These are phyloP conservation scores for Eleginops maclovinus DNA, from an alignment of 2,113 vertebrate species.

Conservation along the genomic window DNA sequence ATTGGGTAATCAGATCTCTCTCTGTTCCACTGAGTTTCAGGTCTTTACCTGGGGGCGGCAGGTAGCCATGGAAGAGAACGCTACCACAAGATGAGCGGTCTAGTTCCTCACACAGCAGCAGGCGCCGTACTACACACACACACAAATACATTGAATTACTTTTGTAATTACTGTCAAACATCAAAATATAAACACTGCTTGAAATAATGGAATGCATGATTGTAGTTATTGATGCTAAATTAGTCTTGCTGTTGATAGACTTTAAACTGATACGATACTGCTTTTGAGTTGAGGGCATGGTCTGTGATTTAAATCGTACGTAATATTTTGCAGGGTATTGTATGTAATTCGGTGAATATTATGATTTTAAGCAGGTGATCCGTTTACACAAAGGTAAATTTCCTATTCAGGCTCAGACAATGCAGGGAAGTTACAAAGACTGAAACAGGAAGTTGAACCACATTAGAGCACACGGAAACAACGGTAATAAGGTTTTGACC, in stretches of 20 bases:
- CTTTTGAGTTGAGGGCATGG: neutral
- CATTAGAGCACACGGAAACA: constrained; percentile 27
- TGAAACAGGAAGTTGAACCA: constrained; percentile 69
- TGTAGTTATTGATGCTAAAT: too few species aligned
- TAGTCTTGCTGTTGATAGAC: too few species aligned
- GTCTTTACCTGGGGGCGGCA: constrained; percentile 92
- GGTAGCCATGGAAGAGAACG: constrained; percentile 97
- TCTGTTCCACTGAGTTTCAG: neutral
- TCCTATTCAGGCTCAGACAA: constrained; percentile 53
- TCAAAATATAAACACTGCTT: neutral
- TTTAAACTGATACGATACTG: too few species aligned
- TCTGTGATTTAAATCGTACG: neutral
- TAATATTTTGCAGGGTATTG: neutral
- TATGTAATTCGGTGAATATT: neutral
- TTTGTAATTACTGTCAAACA: neutral
- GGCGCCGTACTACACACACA: constrained; percentile 86
- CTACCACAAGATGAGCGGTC: constrained; percentile 98
- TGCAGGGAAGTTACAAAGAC: constrained; percentile 65
- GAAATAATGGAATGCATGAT: too few species aligned
- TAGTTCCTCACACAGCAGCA: constrained; percentile 96
- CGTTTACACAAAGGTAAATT: constrained; percentile 38
- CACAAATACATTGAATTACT: constrained; percentile 16
- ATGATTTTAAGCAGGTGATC: constrained; percentile 10
- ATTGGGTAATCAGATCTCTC: neutral
- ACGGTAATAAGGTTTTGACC: neutral